Base-by-base conservation (phyloP, 35 echinoderm and acorn worm species). In the Nesometra sesokonis region DNA sequence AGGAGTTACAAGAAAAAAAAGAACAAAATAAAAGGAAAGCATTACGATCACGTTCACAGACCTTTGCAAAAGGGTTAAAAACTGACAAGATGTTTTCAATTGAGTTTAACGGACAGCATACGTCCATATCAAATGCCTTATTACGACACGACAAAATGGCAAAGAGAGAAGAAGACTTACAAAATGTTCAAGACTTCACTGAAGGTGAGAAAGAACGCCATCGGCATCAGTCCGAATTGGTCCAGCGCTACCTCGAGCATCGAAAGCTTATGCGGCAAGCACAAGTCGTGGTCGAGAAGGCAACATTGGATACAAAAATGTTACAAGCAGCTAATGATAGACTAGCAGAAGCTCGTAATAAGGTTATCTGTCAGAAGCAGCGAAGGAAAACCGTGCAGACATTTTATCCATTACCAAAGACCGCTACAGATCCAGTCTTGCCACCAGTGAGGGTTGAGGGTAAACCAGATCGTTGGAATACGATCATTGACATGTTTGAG, bases 41-140 rank as follows among this genome's bases (percentile, higher is more conserved):
- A 77, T 79, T 36, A 11, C 77, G 87, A 21, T 40, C 31, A 23
- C 89, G 89, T 78, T 81, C 80, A 32, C 38, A 33, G 30, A 85
- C 90, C 36, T 33, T 89, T 21, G 88, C 36, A 11, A 84, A 82
- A 35, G 47, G 37, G 3, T 85, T 85, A 33, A 77, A 83, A 0
- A 88, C 89, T 30, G 95, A 97, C 27, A 86, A 32, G 33, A 36
- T 83, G n/a, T 97, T 97, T 80, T 35, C 86, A 35, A 39, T 85
- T 0, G 90, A 97, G 34, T 97, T 97, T 57, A 93, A 57, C 47
- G 87, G 90, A 37, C 95, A 97, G 81, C 87, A 92, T 76, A 91
- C 95, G 0, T 97, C 95, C 13, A 93, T 97, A 35, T 97, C 95
- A n/a, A 97, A 97, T 87, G 95, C 95, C 5, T 39, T 97, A 37